Conservation (phyloP, 1,140 invertebrate species). For the Nylanderia fulva region DNA sequence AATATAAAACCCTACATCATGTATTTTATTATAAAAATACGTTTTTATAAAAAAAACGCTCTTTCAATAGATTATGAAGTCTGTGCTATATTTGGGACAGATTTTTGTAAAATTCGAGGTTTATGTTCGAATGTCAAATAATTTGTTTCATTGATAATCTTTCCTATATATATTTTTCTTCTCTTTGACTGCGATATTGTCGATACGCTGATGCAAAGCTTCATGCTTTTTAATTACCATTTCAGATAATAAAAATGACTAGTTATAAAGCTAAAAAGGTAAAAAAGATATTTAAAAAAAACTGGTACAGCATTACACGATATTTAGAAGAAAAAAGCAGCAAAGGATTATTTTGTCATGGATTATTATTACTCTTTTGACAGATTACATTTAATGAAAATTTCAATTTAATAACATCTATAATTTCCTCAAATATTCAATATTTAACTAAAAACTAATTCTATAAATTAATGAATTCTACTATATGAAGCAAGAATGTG, state of each 20-base stretch:
- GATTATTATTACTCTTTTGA: background rate
- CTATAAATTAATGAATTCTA: constrained; percentile 3
- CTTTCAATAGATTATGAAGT: constrained; percentile 39
- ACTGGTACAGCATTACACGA: background rate
- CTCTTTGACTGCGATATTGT: background rate
- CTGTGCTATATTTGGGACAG: background rate
- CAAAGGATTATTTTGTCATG: background rate
- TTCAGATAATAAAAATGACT: background rate
- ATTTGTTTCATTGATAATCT: constrained; percentile 28
- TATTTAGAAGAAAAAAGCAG: background rate
- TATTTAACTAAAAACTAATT: background rate
- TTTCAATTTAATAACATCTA: constrained; percentile 13
- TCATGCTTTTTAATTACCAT: constrained; percentile 11
- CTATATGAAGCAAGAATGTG: background rate
- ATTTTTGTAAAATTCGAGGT: constrained; percentile 12
- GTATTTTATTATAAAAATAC: constrained; percentile 7
- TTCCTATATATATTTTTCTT: constrained; percentile 20
- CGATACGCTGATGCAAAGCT: background rate
- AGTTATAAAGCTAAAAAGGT: background rate
- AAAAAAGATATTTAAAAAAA: constrained; percentile 12
- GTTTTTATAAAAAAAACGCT: constrained; percentile 19
- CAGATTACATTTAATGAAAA: background rate
- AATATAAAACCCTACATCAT: background rate
- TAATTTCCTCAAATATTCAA: background rate
- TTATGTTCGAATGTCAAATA: constrained; percentile 7